Base-by-base conservation (phyloP, 2,888 invertebrate genomes). In the Synanthedon vespiformis region DNA sequence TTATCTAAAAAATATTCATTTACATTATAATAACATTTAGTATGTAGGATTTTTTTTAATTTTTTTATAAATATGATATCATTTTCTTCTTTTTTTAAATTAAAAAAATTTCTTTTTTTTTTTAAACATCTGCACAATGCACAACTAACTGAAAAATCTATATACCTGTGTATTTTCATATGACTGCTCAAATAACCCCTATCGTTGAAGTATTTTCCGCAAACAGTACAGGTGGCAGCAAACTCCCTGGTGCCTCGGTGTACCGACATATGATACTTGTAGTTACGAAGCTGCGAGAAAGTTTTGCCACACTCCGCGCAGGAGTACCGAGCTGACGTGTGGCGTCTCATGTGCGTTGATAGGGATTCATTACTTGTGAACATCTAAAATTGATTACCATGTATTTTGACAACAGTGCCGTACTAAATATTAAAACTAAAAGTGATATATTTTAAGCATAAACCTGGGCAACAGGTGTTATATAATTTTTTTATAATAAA, bases 201-300 rank as follows among this genome's bases (percentile, higher is more conserved):
- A 67, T 95, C 95, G 72, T 95, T 95, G 77, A 95, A 95, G 61
- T 91, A 91, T 78, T 95, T 95, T 27, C 94, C 94, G 69, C 95
- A 95, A 1, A 86, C 80, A 1, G 80, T 68, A 61, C 87, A 87
- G 5, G 90, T 90, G 13, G 92, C 92, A 0, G 94, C 93, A 63
- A 95, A 95, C 79, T 94, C 94, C 61, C 92, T 90, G 22, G 94
- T 94, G 1, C 95, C 95, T 51, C 94, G 91, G 72, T 95, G 95
- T 18, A 94, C 91, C 1, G 94, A 94, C 72, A 90, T 80, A 72
- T 95, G 95, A 70, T 95, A 95, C 78, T 94, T 94, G 77, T 92
- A 95, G 79, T 95, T 95, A 48, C 95, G 89, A 52, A 95, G 81
- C 72, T 95, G 95, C 1, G 94, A 94, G 76, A 95, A 95, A 48